Base-by-base conservation (phyloP, 2,797 vertebrate genomes). In the Sphaeramia orbicularis region DNA sequence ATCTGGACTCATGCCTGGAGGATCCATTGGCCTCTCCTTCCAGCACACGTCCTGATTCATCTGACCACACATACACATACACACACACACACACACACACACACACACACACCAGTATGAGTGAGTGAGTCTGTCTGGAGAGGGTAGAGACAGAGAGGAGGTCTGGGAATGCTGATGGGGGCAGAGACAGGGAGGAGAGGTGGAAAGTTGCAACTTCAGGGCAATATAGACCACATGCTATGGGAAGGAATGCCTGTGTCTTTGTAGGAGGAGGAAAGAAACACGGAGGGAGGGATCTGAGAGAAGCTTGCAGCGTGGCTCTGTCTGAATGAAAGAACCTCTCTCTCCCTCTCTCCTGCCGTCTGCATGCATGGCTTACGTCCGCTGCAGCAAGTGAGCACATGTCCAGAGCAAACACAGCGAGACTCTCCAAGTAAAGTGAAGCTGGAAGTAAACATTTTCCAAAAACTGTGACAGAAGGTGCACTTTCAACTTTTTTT, bases 281-380 rank as follows among this genome's bases (percentile, higher is more conserved):
- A 45, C 15, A 18, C 60, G 71, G 86, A 83, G 84, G 89, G 86
- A 87, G 90, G 87, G 90, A 85, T 86, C 76, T 84, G 18, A 83
- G 50, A 65, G 13, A 38, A 67, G 72, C 70, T 72, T 92, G 89
- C 91, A 91, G 90, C 89, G 91, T 93, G 93, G 91, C 93, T 87
- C 61, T 47, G 65, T 86, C 80, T 92, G 89, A 93, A 93, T 93
- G 92, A 94, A 93, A 91, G 84, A 84, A 69, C 69, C 83, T 78
- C 91, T 90, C 90, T 84, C 84, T 74, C 73, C 61, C 59, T 15
- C 59, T 68, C 54, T 69, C 14, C 54, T 58, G 52, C 78, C 76
- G 65, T 82, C 85, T 80, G 64, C 58, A 58, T 60, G 61, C 54
- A 85, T 61, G 74, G 74, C 74, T 86, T 68, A 37, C 65, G 66